Conservation (phyloP, 2,888 invertebrate genomes). For the Bombylius major region DNA sequence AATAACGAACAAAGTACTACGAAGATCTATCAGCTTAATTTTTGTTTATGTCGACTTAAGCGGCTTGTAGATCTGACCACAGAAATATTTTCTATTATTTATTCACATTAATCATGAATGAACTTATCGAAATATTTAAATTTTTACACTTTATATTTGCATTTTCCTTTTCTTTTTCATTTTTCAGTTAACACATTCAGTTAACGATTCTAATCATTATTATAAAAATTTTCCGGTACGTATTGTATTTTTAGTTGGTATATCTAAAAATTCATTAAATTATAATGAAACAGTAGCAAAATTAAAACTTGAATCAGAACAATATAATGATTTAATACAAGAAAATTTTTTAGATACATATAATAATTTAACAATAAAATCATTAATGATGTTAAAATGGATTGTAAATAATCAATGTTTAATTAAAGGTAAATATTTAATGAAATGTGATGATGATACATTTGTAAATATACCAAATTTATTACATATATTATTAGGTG, state of each 20-base stretch:
- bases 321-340: conserved; percentile 66
- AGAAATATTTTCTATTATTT: too few relatives aligned
- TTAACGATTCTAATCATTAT: conserved; percentile 11
- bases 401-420: conserved; percentile 52
- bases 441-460: conserved; percentile 82
- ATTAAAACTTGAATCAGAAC: conserved; percentile 52
- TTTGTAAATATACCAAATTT: conserved; percentile 67
- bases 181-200: conserved; percentile 6
- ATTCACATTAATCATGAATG: too few relatives aligned
- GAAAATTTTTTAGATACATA: conserved; percentile 74
- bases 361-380: conserved; percentile 75
- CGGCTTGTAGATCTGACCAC: too few relatives aligned
- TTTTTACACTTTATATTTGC: too few relatives aligned
- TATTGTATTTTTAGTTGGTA: conserved; percentile 31
- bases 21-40: too few relatives aligned
- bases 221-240: conserved; percentile 20
- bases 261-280: conserved; percentile 11
- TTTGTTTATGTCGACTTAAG: too few relatives aligned
- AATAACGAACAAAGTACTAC: too few relatives aligned
- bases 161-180: not conserved
- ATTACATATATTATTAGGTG: conserved; percentile 39
- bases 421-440: conserved; percentile 48
- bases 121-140: too few relatives aligned
- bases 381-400: conserved; percentile 75
- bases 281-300: conserved; percentile 46